A percentile compares a stretch with the other conserved stretches of the same genome.
These are phyloP conservation scores for Petrocephalus zakoni DNA, from an alignment of 2,113 vertebrate species.

Conservation along the genomic window DNA sequence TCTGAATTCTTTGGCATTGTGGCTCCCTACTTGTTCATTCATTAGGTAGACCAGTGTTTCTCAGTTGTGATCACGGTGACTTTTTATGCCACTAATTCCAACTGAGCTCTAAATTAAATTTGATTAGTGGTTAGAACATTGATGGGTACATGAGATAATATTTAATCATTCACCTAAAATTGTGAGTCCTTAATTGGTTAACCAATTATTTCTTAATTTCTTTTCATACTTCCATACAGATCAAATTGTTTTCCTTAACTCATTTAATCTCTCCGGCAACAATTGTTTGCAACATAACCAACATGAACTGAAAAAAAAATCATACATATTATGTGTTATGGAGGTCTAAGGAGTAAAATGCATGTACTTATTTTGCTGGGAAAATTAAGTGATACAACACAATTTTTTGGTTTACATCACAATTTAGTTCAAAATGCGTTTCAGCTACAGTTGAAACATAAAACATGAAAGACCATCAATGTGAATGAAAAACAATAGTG, in stretches of 20 bases:
- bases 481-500: neutral
- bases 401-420: neutral
- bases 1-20: too few species aligned
- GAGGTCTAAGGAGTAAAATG: too few species aligned
- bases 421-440: neutral
- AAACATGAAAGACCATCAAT: neutral
- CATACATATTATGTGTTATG: too few species aligned
- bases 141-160: neutral
- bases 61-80: too few species aligned
- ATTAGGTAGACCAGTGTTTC: too few species aligned
- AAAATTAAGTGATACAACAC: neutral
- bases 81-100: too few species aligned
- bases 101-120: neutral
- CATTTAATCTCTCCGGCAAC: too few species aligned
- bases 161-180: neutral
- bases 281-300: too few species aligned
- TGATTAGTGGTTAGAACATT: neutral
- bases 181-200: neutral
- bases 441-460: neutral
- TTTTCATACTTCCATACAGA: neutral
- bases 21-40: too few species aligned
- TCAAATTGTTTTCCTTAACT: neutral
- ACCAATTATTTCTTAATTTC: neutral
- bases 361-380: too few species aligned
- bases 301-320: too few species aligned